Evolutionary conservation across 2,797 vertebrate genomes (phyloP), one percentile per base, ranked within the genome.

Genomic region (Anniella stebbinsi): DNA sequence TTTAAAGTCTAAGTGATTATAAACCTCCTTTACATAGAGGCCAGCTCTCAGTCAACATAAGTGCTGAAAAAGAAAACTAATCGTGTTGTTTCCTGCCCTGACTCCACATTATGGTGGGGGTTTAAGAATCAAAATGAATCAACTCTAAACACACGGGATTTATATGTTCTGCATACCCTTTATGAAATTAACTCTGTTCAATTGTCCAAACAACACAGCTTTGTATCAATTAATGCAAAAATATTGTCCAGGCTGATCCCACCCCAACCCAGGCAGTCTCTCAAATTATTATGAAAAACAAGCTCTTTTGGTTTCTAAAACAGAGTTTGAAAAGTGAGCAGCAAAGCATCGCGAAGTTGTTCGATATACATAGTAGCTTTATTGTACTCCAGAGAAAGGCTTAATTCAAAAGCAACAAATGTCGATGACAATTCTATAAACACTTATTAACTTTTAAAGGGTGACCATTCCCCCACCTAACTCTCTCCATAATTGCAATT

Each of bases 371-470:
- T 91, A 38, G 5, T 10, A 88, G 25, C 45, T 73, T 88, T 88
- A 88, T 92, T 94, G 91, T 93, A 38, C 4, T 78, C 88, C 9
- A 69, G 10, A 69, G 87, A 67, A 54, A 73, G 76, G 36, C 69
- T 81, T 48, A 92, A 88, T 87, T 93, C 6, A 38, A 73, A 93
- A 94, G 84, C 8, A 38, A 18, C 13, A 28, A 5, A 30, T 28
- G 76, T 2, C 84, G 57, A 66, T 90, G 57, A 88, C 86, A 25
- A 73, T 94, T 94, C 86, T 92, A 82, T 87, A 89, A 95, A 92
- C 93, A 92, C 25, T 83, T 48, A 86, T 48, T 25, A 54, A 80
- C n/a, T 7, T 92, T 93, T 67, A 89, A 90, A 86, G 8, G 51
- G 9, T 51, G 10, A 11, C 67, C 21, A 54, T 60, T 28, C 54